A percentile compares a stretch with the other conserved stretches of the same genome.
Evolutionary conservation across 2,888 invertebrate species (phyloP).

Genomic region (Myopa testacea): DNA sequence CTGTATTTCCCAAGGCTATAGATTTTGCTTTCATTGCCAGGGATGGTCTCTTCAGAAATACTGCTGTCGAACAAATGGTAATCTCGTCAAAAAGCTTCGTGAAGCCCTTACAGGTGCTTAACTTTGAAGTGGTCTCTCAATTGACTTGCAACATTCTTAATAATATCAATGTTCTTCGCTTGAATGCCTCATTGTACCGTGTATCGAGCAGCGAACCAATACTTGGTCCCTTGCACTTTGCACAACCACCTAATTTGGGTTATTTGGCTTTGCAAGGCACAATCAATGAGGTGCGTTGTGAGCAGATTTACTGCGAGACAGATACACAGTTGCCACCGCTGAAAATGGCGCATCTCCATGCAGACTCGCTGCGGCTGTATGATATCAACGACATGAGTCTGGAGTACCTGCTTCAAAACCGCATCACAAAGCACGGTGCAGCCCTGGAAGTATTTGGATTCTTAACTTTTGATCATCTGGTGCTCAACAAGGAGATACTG

Average conservation of each 20-base stretch:
- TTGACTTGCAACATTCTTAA: slow-evolving; percentile 51
- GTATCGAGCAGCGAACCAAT: slow-evolving; percentile 52
- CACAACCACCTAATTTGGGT: slow-evolving; percentile 47
- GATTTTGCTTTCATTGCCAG: slow-evolving; percentile 55
- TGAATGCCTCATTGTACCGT: slow-evolving; percentile 62
- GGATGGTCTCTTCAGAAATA: slow-evolving; percentile 55
- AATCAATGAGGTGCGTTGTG: slow-evolving; percentile 51
- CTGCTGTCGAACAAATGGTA: slow-evolving; percentile 49
- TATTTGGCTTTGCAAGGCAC: slow-evolving; percentile 50
- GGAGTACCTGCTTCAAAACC: slow-evolving; percentile 58
- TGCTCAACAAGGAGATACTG: slow-evolving; percentile 51
- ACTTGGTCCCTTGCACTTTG: slow-evolving; percentile 53
- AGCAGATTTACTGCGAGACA: slow-evolving; percentile 50
- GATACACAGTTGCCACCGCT: slow-evolving; percentile 50
- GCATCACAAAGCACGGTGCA: slow-evolving; percentile 55
- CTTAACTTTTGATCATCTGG: slow-evolving; percentile 58
- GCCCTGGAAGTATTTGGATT: slow-evolving; percentile 59
- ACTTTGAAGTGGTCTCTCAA: slow-evolving; percentile 34
- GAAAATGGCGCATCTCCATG: slow-evolving; percentile 44
- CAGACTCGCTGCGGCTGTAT: slow-evolving; percentile 49
- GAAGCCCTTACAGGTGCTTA: slow-evolving; percentile 45
- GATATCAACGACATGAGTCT: slow-evolving; percentile 58
- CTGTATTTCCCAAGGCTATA: slow-evolving; percentile 50
- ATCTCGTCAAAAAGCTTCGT: slow-evolving; percentile 49
- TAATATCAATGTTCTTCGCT: slow-evolving; percentile 53